phyloP scores from a whole-genome alignment of 2,797 vertebrate genomes.

The Typhlichthys eigenmanni region DNA sequence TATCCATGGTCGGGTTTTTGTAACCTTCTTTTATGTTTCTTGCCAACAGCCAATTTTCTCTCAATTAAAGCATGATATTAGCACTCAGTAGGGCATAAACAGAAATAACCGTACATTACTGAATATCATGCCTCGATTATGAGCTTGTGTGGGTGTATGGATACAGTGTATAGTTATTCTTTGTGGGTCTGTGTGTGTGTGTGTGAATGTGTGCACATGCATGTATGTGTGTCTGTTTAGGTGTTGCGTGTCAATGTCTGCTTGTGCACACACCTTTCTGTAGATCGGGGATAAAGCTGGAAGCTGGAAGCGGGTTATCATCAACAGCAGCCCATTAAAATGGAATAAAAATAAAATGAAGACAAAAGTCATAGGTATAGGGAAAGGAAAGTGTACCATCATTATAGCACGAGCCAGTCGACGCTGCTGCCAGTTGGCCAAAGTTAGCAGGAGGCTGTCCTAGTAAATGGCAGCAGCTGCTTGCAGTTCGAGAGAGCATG shows the following conservation, averaged over 20 bases:
- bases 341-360: slow-evolving; percentile 20
- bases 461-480: slow-evolving; percentile 99
- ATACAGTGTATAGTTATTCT: slow-evolving; percentile 60
- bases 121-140: slow-evolving; percentile 79
- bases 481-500: slow-evolving; percentile 99
- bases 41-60: slow-evolving; percentile 85
- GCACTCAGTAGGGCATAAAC: slow-evolving; percentile 79
- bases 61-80: slow-evolving; percentile 88
- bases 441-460: slow-evolving; percentile 99
- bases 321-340: slow-evolving; percentile 48
- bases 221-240: slow-evolving; percentile 11
- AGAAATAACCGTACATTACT: slow-evolving; percentile 79
- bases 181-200: slow-evolving; percentile 38
- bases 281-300: slow-evolving; percentile 28
- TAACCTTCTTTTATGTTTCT: slow-evolving; percentile 83
- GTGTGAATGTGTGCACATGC: slow-evolving; percentile 37
- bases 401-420: slow-evolving; percentile 92
- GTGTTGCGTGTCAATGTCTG: neutral
- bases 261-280: slow-evolving; percentile 19
- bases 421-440: slow-evolving; percentile 96
- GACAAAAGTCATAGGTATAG: slow-evolving; percentile 64
- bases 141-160: slow-evolving; percentile 71
- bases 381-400: slow-evolving; percentile 80
- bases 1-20: slow-evolving; percentile 82
- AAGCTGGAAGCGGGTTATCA: slow-evolving; percentile 22